phyloP scores from a whole-genome alignment of 30 jellyfish, hydroid and myxozoan species.

The Catostylus mosaicus region DNA sequence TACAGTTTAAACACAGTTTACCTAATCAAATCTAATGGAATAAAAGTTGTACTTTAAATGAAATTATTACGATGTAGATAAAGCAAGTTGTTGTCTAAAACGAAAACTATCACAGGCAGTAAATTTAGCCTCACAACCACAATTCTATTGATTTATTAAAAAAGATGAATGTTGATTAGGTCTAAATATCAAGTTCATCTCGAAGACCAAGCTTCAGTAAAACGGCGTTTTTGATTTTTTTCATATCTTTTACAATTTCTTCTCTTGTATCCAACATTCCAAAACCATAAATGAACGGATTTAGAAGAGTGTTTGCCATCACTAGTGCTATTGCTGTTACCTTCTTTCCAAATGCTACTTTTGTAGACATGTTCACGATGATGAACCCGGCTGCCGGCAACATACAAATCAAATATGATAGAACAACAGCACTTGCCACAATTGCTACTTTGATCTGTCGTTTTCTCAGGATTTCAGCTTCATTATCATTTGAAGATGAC shows the following conservation, averaged over 20 bases:
- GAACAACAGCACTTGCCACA: neutral
- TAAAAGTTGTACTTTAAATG: no score
- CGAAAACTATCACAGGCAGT: no score
- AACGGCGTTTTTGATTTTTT: neutral
- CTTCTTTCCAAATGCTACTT: no score
- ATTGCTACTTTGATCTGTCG: neutral
- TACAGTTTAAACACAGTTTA: no score
- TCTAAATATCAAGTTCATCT: neutral
- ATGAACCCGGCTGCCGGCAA: neutral
- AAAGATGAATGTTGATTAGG: no score
- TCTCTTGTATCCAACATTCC: conserved; percentile 6
- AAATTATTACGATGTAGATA: no score
- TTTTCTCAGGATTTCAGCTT: neutral
- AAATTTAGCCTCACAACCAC: no score
- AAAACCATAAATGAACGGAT: conserved; percentile 17
- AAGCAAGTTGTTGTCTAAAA: no score
- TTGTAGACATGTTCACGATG: neutral
- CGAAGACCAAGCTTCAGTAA: neutral
- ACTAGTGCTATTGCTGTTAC: neutral
- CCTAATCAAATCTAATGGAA: no score
- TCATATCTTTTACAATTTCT: neutral
- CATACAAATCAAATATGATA: neutral
- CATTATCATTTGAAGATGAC: neutral
- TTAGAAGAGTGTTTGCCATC: neutral
- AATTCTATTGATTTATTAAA: no score